phyloP scores from a whole-genome alignment of 2,888 invertebrate genomes.

The Trimorus sp. region DNA sequence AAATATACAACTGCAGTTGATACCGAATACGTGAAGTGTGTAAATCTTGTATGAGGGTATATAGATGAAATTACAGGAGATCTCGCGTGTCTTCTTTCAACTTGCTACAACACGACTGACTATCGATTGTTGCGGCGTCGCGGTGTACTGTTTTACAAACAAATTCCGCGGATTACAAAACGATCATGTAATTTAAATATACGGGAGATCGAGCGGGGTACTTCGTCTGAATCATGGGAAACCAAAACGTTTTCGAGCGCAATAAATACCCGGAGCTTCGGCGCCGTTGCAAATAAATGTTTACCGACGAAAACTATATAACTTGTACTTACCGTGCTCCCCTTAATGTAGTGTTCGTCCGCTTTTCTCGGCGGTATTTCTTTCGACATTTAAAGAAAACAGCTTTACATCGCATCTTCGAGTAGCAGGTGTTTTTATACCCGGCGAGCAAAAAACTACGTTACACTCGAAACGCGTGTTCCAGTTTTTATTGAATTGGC shows the following conservation, averaged over 20 bases:
- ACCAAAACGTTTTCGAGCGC: constrained; percentile 20
- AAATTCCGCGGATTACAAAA: too few relatives aligned
- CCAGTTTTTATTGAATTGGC: constrained; percentile 48
- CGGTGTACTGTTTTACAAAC: too few relatives aligned
- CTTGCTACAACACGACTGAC: background rate
- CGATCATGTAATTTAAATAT: too few relatives aligned
- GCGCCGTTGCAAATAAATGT: constrained; percentile 24
- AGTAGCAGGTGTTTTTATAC: constrained; percentile 36
- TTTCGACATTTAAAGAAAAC: constrained; percentile 40
- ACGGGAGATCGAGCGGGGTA: too few relatives aligned
- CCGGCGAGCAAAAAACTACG: constrained; percentile 28
- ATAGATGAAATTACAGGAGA: constrained; percentile 4
- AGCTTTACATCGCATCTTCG: constrained; percentile 22
- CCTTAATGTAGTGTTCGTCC: constrained; percentile 36
- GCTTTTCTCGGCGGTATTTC: constrained; percentile 33
- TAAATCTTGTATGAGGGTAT: constrained; percentile 13
- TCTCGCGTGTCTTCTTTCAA: background rate
- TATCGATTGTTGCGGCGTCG: too few relatives aligned
- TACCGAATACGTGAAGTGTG: constrained; percentile 15
- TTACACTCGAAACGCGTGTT: constrained; percentile 21
- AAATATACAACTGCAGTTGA: constrained; percentile 22
- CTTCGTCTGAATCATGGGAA: background rate
- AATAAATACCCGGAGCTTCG: constrained; percentile 31
- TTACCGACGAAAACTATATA: constrained; percentile 38
- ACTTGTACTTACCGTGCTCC: constrained; percentile 29